Percentiles rank a stretch among this genome's conserved stretches.
phyloP scores from a whole-genome alignment of 2,113 vertebrate genomes.

The Dunckerocampus dactyliophorus region DNA sequence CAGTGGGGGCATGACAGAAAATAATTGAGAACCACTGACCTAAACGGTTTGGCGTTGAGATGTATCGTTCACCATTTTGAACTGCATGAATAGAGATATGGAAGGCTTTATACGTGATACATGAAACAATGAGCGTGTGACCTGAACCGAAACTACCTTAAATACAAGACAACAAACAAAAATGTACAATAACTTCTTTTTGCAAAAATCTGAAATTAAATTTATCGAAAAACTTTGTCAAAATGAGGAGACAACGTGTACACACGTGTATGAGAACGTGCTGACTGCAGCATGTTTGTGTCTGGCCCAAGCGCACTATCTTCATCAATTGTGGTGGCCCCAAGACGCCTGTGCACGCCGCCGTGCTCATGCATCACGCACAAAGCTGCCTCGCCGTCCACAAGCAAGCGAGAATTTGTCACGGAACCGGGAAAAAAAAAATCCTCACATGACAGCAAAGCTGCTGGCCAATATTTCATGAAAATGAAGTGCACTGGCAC shows the following conservation, averaged over 20 bases:
- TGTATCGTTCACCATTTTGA: no score
- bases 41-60: no score
- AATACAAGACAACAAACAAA: neutral
- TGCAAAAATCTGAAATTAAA: neutral
- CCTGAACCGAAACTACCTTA: neutral
- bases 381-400: slow-evolving; percentile 75
- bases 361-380: slow-evolving; percentile 86
- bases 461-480: slow-evolving; percentile 84
- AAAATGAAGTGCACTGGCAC: slow-evolving; percentile 88
- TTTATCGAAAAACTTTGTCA: neutral
- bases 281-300: slow-evolving; percentile 83
- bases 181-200: neutral
- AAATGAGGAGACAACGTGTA: slow-evolving; percentile 4
- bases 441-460: slow-evolving; percentile 83
- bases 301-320: slow-evolving; percentile 74
- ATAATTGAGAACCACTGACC: no score
- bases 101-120: no score
- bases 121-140: no score
- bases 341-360: slow-evolving; percentile 70
- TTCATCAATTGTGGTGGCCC: slow-evolving; percentile 89
- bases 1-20: no score
- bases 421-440: slow-evolving; percentile 59
- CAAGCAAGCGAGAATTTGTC: slow-evolving; percentile 84
- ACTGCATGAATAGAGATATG: no score
- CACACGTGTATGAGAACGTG: slow-evolving; percentile 32